Conservation (phyloP, 2,888 invertebrate genomes). For the Dioctria rufipes region DNA sequence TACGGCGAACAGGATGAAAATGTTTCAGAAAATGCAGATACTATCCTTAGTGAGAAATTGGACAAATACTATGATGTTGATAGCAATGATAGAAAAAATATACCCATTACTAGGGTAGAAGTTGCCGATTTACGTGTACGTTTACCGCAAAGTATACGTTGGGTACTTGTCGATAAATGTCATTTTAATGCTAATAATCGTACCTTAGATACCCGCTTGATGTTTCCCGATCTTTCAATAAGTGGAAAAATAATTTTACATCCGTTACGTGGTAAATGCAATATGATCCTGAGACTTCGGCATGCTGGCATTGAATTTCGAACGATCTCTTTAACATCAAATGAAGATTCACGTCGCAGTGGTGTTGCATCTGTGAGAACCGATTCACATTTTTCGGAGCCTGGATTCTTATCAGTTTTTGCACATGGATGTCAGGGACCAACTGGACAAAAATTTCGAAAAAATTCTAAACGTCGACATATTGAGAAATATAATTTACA, state of each 20-base stretch:
- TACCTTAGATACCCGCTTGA: constrained; percentile 82
- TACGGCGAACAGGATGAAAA: constrained; percentile 63
- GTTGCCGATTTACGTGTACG: constrained; percentile 73
- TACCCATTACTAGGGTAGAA: constrained; percentile 64
- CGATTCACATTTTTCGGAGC: constrained; percentile 87
- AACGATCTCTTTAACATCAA: constrained; percentile 74
- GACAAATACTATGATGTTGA: constrained; percentile 23
- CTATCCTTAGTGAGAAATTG: constrained; percentile 57
- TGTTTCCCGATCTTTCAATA: constrained; percentile 85
- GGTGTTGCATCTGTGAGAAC: constrained; percentile 74
- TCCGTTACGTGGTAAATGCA: constrained; percentile 75
- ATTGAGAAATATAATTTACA: constrained; percentile 58
- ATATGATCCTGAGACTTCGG: constrained; percentile 83
- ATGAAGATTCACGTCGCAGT: constrained; percentile 63
- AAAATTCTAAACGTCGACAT: constrained; percentile 68
- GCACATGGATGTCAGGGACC: constrained; percentile 83
- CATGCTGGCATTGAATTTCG: constrained; percentile 86
- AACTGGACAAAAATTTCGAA: constrained; percentile 66
- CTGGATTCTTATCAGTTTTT: constrained; percentile 88
- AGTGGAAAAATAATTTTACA: constrained; percentile 81
- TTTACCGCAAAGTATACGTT: constrained; percentile 77
- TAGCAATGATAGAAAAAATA: not conserved
- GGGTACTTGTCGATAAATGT: constrained; percentile 84
- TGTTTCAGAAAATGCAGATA: constrained; percentile 61
- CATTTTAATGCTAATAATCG: constrained; percentile 82